phyloP scores from a whole-genome alignment of 2,113 vertebrate species.

The Mungos mungo region DNA sequence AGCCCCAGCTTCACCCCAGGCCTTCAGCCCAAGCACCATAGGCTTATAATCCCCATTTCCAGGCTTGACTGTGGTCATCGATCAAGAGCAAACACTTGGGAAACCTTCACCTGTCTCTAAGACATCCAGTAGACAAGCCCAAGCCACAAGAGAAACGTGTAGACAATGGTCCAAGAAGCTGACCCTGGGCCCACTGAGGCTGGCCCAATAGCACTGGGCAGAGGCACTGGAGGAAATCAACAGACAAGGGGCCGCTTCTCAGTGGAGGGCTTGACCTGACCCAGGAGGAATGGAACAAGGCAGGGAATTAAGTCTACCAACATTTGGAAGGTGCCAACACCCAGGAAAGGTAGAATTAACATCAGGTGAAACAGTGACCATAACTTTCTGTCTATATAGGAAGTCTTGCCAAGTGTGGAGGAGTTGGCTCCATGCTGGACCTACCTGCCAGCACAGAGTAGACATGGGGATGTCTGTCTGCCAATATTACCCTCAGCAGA shows the following conservation, averaged over 20 bases:
- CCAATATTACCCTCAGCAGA: rapidly evolving
- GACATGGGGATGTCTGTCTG: neutral
- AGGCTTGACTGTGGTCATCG: neutral
- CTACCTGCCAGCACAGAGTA: neutral
- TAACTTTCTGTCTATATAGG: neutral
- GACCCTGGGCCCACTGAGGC: neutral
- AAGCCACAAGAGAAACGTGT: neutral
- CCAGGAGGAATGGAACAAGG: neutral
- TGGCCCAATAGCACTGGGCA: rapidly evolving
- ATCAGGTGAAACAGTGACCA: neutral
- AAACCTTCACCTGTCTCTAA: neutral
- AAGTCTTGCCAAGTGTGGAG: neutral
- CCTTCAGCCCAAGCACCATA: neutral
- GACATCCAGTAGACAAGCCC: neutral
- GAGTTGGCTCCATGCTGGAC: neutral
- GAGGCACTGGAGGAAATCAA: no score
- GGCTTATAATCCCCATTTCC: neutral
- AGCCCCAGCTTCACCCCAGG: neutral
- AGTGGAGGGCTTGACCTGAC: neutral
- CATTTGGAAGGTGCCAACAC: neutral
- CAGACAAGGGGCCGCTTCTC: neutral
- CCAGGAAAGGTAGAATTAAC: neutral
- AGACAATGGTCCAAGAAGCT: neutral
- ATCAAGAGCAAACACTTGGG: neutral
- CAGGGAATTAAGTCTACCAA: neutral